These are phyloP conservation scores for Macrotus californicus DNA, from an alignment of 2,113 vertebrate genomes.

Conservation along the genomic window DNA sequence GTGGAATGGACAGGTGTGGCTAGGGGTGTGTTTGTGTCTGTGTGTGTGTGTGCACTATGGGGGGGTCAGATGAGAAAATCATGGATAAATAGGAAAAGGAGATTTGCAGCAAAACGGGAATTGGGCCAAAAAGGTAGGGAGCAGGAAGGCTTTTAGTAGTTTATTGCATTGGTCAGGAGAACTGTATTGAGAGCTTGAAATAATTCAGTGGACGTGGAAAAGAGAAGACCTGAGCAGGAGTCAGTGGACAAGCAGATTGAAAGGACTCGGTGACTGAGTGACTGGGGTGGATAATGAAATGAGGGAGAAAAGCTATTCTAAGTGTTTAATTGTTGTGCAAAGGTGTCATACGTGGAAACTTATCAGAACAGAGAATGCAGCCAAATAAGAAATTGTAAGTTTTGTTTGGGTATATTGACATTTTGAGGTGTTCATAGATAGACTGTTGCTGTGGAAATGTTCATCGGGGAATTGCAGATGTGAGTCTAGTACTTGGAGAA, in stretches of 20 bases:
- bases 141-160: conserved; percentile 21
- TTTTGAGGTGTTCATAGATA: not conserved
- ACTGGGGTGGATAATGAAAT: not conserved
- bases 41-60: not conserved
- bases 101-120: conserved; percentile 15
- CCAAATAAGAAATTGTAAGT: not conserved
- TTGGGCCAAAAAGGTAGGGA: not conserved
- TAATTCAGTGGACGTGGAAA: not conserved
- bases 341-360: not conserved
- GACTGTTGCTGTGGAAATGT: not conserved
- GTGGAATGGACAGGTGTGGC: not conserved
- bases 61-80: not conserved
- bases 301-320: not conserved
- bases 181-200: conserved; percentile 21
- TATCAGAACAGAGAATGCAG: not conserved
- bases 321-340: not conserved
- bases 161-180: conserved; percentile 22
- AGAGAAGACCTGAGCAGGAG: conserved; percentile 2
- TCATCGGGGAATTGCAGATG: not conserved
- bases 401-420: not conserved
- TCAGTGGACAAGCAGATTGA: not conserved
- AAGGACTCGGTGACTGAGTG: not conserved
- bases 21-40: not conserved
- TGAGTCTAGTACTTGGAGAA: not conserved
- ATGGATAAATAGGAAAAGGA: not conserved